Evolutionary conservation across 2,113 vertebrate species (phyloP).

Genomic region (Abramis brama): DNA sequence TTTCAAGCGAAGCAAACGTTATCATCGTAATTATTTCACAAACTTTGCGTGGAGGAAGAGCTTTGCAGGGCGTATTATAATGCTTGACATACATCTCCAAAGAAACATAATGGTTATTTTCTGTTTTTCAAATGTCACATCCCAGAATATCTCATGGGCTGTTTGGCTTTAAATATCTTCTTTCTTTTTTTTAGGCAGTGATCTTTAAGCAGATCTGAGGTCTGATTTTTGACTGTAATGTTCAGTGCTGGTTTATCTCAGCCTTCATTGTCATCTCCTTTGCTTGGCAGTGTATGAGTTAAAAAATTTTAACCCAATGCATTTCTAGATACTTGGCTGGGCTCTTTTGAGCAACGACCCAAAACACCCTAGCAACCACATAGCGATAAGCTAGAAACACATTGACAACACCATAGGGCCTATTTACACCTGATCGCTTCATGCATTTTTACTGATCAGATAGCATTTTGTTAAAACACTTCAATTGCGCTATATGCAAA

Average conservation of each 20-base stretch:
- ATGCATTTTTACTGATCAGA: too few relatives aligned
- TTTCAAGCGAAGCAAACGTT: not conserved
- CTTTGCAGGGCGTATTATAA: conserved; percentile 11
- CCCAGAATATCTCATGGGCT: not conserved
- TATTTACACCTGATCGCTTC: too few relatives aligned
- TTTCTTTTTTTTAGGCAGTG: not conserved
- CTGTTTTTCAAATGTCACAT: conserved; percentile 7
- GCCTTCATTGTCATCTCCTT: not conserved
- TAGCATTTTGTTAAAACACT: too few relatives aligned
- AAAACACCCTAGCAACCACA: not conserved
- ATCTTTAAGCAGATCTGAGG: not conserved
- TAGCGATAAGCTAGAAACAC: not conserved
- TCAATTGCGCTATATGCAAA: too few relatives aligned
- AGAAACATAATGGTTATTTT: conserved; percentile 31
- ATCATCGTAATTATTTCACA: not conserved
- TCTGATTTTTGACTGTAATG: conserved; percentile 11
- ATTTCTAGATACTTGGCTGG: not conserved
- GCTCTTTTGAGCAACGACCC: not conserved
- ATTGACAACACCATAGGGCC: not conserved
- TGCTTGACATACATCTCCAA: not conserved
- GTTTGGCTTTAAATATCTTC: not conserved
- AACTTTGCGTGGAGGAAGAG: not conserved
- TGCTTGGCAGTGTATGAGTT: not conserved
- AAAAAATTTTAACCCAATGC: not conserved
- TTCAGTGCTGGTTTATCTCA: conserved; percentile 5